Base-by-base conservation (phyloP, 1,140 invertebrate genomes). In the Drosophila kepulauana region DNA sequence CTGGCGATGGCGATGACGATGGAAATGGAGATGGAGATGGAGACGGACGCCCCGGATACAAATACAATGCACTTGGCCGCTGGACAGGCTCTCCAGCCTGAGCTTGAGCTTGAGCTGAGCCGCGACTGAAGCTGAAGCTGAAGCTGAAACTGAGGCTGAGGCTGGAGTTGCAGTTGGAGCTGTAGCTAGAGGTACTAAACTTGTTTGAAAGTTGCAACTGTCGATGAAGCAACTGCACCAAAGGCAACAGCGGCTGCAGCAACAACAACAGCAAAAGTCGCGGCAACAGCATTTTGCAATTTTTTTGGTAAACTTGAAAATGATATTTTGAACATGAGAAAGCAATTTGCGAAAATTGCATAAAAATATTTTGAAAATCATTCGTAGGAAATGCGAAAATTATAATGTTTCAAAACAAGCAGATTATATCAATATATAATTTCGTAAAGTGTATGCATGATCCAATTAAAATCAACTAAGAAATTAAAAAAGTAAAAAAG, bases 151-250 rank as follows among this genome's bases (percentile, higher is more conserved):
- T 73, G 78, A 20, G 11, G 38, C 20, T 45, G 64, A 43, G 11
- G 58, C 51, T 30, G 4, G 10, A 52, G 28, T 28, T 13, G 25
- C 8, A 52, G 6, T 13, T 13, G 7, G 3, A 35, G 30, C 30
- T 35, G 28, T 6, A 45, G 54, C 43, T 71, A 48, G 46, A 63
- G 70, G 82, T 78, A 78, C 79, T 79, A 86, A 86, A 86, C 82
- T 82, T 81, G 82, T 86, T 86, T 86, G 82, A 86, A 86, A 86
- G 79, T 86, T 86, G 84, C 80, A 88, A 88, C 84, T 74, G 79
- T 57, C 57, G 51, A 49, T 49, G 66, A 48, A 11, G 62, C 63
- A 73, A 73, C 70, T 57, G 69, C 59, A 72, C 45, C 69, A 72
- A 72, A 43, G 46, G 41, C 51, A 57, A 46, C 67, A 52, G 64